Base-by-base conservation (phyloP, 1,140 invertebrate species). In the Nomia melanderi region DNA sequence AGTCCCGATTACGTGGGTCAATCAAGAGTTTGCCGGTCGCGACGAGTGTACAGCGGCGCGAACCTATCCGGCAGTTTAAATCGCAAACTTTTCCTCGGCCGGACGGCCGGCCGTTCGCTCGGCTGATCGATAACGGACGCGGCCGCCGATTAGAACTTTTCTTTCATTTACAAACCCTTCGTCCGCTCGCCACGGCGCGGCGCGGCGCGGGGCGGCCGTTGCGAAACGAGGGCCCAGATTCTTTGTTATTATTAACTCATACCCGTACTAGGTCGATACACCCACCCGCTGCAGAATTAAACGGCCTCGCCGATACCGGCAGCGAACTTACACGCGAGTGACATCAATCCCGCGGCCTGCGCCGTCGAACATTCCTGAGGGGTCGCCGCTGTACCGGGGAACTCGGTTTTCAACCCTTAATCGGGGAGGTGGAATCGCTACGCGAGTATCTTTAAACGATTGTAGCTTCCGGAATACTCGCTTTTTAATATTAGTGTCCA, bases 181-280 rank as follows among this genome's bases (percentile, higher is more conserved):
- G 47, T 50, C 20, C 33, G 3, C 8, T 8, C 33, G 8, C 33
- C n/a, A n/a, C 66, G 69, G 62, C 57, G 71, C 70, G 47, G 8
- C 67, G 59, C 67, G 53, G 23, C 39, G 25, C 66, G 69, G 62
- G 57, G 71, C 70, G 70, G 78, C 81, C 53, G 66, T 64, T 50
- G 59, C 72, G 67, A 77, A 83, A 75, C 77, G 67, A 80, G 82
- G 73, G 53, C 70, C 65, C 65, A 69, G 25, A 78, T 78, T 81
- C 78, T 78, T 77, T 78, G 82, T 81, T 84, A 84, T 84, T 84
- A 84, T 81, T 83, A 83, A 84, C 72, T 47, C 54, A 33, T 56
- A 50, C 73, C 65, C 54, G 57, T 57, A 75, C 64, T 78, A 74
- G 82, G 74, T 84, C 83, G 82, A 84, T 84, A 80, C 62, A 77